These are phyloP conservation scores for Nephila pilipes DNA, from an alignment of 1,140 invertebrate species.

Conservation along the genomic window DNA sequence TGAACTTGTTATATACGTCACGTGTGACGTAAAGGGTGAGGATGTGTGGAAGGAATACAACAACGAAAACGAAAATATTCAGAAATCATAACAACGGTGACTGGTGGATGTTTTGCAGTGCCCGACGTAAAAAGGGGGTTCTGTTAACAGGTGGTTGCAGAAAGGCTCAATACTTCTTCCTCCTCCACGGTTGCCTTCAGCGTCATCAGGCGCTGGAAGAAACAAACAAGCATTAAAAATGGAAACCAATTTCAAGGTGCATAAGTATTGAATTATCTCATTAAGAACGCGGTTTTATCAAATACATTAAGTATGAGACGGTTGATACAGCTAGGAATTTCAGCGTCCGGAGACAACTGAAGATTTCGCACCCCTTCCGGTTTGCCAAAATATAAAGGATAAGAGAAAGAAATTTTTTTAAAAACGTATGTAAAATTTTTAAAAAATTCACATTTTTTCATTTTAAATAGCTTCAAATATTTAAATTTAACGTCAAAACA, in stretches of 20 bases:
- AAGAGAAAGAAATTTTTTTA: too few relatives aligned
- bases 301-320: too few relatives aligned
- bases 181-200: conserved; percentile 15
- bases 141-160: conserved; percentile 62
- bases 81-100: conserved; percentile 60
- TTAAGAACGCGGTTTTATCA: too few relatives aligned
- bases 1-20: conserved; percentile 63
- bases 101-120: conserved; percentile 58
- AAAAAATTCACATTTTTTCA: too few relatives aligned
- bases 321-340: too few relatives aligned
- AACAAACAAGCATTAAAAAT: not conserved
- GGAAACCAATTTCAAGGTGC: not conserved
- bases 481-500: too few relatives aligned
- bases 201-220: conserved; percentile 59
- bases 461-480: too few relatives aligned
- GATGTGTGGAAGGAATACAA: conserved; percentile 53
- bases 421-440: too few relatives aligned
- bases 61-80: conserved; percentile 23
- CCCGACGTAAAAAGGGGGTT: conserved; percentile 65
- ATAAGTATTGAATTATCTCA: not conserved
- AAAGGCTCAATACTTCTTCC: conserved; percentile 46
- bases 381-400: too few relatives aligned
- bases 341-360: too few relatives aligned
- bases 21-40: conserved; percentile 41
- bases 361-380: too few relatives aligned